Evolutionary conservation across 2,113 vertebrate genomes (phyloP).

Genomic region (Gobiocypris rarus): DNA sequence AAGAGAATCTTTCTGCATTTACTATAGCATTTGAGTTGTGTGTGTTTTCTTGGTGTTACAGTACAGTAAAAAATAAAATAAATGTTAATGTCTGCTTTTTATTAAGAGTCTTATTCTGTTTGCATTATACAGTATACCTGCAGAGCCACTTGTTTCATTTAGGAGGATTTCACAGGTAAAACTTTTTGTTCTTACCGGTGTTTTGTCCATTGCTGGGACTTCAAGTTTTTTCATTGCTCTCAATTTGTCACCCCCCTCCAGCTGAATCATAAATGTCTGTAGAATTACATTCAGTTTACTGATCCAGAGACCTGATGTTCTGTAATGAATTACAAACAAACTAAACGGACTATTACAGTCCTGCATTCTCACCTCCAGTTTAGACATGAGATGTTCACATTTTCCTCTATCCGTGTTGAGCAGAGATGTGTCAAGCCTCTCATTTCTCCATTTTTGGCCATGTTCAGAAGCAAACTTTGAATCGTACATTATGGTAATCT

Average conservation of each 20-base stretch:
- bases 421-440: constrained; percentile 55
- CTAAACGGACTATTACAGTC: background rate
- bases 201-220: constrained; percentile 41
- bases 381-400: constrained; percentile 56
- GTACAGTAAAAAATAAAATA: background rate
- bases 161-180: background rate
- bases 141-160: background rate
- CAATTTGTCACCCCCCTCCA: constrained; percentile 62
- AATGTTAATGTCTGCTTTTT: background rate
- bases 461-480: constrained; percentile 47
- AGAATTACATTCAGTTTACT: background rate
- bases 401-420: constrained; percentile 49
- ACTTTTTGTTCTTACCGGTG: constrained; percentile 42
- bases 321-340: background rate
- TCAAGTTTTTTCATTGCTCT: constrained; percentile 59
- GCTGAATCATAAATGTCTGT: constrained; percentile 38
- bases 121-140: background rate
- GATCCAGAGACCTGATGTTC: background rate
- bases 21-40: background rate
- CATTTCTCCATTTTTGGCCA: constrained; percentile 58
- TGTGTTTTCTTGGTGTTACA: background rate
- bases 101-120: background rate
- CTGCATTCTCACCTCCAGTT: constrained; percentile 60
- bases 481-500: constrained; percentile 64
- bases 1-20: background rate